Base-by-base conservation (phyloP, 2,888 invertebrate species). In the Glyphotaelius pellucidus region DNA sequence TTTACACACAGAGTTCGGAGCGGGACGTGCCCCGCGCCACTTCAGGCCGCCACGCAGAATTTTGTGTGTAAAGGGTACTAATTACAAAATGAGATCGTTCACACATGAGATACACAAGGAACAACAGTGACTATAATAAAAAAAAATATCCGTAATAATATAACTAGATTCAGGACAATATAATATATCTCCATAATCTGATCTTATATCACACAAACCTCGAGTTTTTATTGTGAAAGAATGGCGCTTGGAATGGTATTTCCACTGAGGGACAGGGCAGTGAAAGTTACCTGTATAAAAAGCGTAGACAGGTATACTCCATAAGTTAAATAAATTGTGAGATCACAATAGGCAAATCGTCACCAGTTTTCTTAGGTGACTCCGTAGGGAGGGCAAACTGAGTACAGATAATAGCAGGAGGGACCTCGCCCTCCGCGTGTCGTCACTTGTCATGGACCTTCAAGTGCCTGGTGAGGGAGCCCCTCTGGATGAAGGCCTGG, bases 381-480 rank as follows among this genome's bases (percentile, higher is more conserved):
- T 38, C 25, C 5, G 32, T 79, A 12, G 42, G 32, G 31, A 89
- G 52, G 67, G 88, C 25, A 89, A 35, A 89, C 35, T 79, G 88
- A 80, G 25, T n/a, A 15, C 25, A 80, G 80, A 80, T 25, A 80
- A 38, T 52, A 12, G 67, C 31, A 89, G 30, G 38, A 32, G 67
- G 31, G 35, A 52, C 91, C 81, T 42, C 87, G 32, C 81, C 90
- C 80, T 89, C 90, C 19, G 84, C 81, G 83, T 90, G 47, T 14
- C 79, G 84, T 87, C 84, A 80, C 89, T 93, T 94, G 3, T 93
- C 93, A 80, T 96, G 96, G 12, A 96, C 95, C 93, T 95, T 96
- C 95, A 95, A 95, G 94, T 96, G 96, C 87, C 96, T 94, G 38
- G 95, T 95, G 92, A 96, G 93, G 0, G 96, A 95, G 0, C 96